Percentiles rank a stretch among this genome's conserved stretches.
Conservation (phyloP, 2,113 vertebrate genomes). For the Indicator indicator region DNA sequence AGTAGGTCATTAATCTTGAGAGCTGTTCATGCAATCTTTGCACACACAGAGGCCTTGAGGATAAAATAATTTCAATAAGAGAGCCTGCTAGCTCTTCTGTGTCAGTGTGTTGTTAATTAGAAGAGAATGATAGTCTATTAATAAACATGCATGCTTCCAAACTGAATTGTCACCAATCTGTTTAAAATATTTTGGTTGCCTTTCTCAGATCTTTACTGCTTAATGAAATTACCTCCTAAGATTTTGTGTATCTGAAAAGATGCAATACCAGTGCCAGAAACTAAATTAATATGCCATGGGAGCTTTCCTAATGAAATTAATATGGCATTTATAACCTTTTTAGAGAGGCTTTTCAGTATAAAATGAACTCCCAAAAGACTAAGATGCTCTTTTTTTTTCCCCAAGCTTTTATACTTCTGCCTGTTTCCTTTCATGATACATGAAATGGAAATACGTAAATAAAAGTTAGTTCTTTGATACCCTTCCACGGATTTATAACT, state of each 20-base stretch:
- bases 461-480: not conserved
- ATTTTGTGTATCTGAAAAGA: conserved; percentile 25
- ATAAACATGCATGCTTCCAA: not conserved
- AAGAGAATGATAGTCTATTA: not conserved
- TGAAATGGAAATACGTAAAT: not conserved
- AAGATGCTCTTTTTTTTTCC: not conserved
- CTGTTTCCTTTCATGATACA: not conserved
- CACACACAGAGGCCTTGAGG: not conserved
- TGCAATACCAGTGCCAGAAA: not conserved
- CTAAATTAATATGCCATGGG: conserved; percentile 17
- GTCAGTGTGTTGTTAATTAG: not conserved
- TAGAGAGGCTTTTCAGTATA: conserved; percentile 24
- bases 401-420: not conserved
- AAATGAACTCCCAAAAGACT: not conserved
- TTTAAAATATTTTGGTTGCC: conserved; percentile 13
- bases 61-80: not conserved
- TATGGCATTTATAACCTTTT: conserved; percentile 47
- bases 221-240: conserved; percentile 13
- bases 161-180: not conserved
- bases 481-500: not conserved
- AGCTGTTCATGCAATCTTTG: not conserved
- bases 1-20: not conserved
- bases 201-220: not conserved
- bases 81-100: not conserved
- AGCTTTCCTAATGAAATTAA: conserved; percentile 57